phyloP scores from a whole-genome alignment of 2,113 vertebrate species.

The Leptosomus discolor region DNA sequence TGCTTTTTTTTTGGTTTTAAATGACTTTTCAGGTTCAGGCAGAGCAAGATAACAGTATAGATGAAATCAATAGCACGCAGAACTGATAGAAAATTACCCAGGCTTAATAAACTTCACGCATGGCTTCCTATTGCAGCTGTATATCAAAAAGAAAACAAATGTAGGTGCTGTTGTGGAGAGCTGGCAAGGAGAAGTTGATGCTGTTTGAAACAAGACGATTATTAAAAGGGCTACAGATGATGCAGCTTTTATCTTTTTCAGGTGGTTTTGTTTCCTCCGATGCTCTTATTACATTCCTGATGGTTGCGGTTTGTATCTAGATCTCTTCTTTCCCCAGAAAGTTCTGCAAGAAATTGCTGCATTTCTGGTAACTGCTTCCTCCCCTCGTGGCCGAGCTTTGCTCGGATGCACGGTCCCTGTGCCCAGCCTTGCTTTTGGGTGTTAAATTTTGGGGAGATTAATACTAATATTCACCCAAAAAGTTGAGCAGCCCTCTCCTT shows the following conservation, averaged over 20 bases:
- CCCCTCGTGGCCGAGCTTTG: accelerated
- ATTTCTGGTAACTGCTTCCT: accelerated
- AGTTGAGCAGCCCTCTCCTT: accelerated
- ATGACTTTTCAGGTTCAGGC: constrained; percentile 1
- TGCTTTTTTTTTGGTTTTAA: background rate
- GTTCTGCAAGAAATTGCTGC: background rate
- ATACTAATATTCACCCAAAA: background rate
- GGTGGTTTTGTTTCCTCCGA: background rate
- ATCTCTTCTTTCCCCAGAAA: background rate
- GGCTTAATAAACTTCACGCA: constrained; percentile 27
- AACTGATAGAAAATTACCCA: constrained; percentile 50
- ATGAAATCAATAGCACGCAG: constrained; percentile 26
- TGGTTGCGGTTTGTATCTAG: background rate
- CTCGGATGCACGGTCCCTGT: accelerated
- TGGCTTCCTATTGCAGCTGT: constrained; percentile 1
- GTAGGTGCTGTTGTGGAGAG: background rate
- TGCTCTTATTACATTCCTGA: background rate
- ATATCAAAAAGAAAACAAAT: background rate
- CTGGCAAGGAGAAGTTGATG: background rate
- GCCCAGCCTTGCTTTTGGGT: background rate
- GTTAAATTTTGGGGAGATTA: accelerated
- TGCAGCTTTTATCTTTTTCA: background rate
- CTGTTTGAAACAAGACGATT: background rate
- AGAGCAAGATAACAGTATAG: background rate
- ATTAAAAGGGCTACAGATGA: background rate